A percentile compares a stretch with the other conserved stretches of the same genome.
phyloP scores from a whole-genome alignment of 2,888 invertebrate species.

The Rhagonycha lutea region DNA sequence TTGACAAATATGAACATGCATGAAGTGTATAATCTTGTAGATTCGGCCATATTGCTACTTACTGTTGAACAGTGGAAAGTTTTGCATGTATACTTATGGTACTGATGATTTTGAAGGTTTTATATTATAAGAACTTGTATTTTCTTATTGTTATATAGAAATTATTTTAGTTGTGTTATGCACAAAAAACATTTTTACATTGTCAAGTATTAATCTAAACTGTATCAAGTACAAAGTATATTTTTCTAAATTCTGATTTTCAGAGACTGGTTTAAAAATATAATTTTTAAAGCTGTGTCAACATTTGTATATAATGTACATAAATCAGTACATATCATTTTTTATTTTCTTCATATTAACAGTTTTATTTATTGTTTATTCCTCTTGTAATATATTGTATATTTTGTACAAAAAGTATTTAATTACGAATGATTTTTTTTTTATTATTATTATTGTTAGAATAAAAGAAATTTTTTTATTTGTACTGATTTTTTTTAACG shows the following conservation, averaged over 20 bases:
- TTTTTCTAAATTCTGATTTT: neutral
- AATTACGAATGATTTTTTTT: neutral
- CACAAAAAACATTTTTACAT: neutral
- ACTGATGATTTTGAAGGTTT: neutral
- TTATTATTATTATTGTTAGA: neutral
- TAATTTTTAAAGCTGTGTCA: too few relatives aligned
- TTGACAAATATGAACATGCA: neutral
- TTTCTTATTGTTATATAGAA: neutral
- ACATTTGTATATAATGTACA: neutral
- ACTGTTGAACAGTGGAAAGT: too few relatives aligned
- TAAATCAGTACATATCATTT: neutral
- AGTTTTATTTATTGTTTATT: neutral
- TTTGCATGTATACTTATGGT: neutral
- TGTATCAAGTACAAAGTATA: neutral
- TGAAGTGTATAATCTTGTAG: neutral
- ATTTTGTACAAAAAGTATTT: neutral
- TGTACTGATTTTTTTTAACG: neutral
- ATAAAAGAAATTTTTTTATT: neutral
- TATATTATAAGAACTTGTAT: neutral
- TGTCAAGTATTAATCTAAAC: neutral
- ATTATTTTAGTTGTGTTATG: neutral
- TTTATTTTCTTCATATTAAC: neutral
- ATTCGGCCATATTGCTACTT: neutral
- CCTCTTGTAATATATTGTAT: neutral
- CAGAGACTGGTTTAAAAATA: neutral